phyloP scores from a whole-genome alignment of 2,888 invertebrate genomes.

The Platerodrilus igneus region DNA sequence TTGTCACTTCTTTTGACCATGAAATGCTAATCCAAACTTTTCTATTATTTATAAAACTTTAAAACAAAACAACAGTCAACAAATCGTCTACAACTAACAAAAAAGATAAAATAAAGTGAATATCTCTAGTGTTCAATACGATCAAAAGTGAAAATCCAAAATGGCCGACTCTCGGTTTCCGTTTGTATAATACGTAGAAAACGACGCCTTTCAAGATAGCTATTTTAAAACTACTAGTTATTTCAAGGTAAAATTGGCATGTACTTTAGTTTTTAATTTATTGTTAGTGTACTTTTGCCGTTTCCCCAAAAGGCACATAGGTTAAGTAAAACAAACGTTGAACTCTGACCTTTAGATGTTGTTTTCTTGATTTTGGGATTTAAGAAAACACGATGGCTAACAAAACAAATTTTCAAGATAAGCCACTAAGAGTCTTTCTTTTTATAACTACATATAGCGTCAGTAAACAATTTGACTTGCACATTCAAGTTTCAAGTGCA shows the following conservation, averaged over 20 bases:
- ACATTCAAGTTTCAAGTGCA: conserved; percentile 45
- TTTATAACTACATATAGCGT: too few relatives aligned
- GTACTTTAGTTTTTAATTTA: conserved; percentile 14
- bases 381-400: too few relatives aligned
- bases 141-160: conserved; percentile 51
- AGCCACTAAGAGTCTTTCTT: too few relatives aligned
- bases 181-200: conserved; percentile 38
- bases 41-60: background rate
- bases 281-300: too few relatives aligned
- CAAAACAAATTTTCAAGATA: too few relatives aligned
- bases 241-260: conserved; percentile 35
- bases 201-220: conserved; percentile 38
- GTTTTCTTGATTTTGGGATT: too few relatives aligned
- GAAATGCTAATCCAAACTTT: background rate
- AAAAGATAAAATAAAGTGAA: conserved; percentile 7
- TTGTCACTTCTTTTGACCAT: background rate
- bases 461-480: conserved; percentile 17
- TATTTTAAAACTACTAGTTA: conserved; percentile 34
- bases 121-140: conserved; percentile 23
- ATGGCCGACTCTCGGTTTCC: conserved; percentile 46
- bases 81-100: conserved; percentile 7
- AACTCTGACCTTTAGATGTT: conserved; percentile 42
- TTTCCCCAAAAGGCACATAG: background rate
- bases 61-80: background rate
- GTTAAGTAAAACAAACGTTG: conserved; percentile 9